phyloP scores from a whole-genome alignment of 2,113 vertebrate genomes.

The Haemorhous mexicanus region DNA sequence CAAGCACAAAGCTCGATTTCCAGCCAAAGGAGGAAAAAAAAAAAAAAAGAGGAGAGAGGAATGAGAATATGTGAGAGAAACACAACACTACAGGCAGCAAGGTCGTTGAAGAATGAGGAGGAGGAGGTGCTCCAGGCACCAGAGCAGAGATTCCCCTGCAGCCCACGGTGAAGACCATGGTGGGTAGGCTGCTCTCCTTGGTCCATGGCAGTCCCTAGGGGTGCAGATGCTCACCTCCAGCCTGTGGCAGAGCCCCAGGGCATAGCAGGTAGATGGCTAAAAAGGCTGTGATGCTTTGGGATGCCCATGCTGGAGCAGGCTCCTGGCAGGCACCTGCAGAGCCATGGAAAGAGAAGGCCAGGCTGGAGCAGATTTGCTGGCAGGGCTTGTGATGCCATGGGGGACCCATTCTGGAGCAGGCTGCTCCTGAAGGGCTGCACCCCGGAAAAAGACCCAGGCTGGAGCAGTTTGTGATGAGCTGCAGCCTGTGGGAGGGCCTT shows the following conservation, averaged over 20 bases:
- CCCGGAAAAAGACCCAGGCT: fast-evolving
- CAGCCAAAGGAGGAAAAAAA: background rate
- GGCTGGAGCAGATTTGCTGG: background rate
- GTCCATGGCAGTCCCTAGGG: background rate
- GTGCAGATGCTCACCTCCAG: background rate
- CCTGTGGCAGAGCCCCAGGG: background rate
- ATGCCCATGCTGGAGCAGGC: background rate
- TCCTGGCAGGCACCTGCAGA: background rate
- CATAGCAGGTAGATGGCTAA: too few relatives aligned
- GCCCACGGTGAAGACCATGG: background rate
- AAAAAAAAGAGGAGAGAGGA: fast-evolving
- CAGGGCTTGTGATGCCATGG: fast-evolving
- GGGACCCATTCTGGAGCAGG: background rate
- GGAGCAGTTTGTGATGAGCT: background rate
- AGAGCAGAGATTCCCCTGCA: background rate
- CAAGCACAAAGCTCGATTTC: background rate
- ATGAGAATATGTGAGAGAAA: background rate
- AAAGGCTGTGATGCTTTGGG: background rate
- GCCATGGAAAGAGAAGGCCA: background rate
- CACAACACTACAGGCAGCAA: background rate
- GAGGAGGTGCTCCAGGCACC: background rate
- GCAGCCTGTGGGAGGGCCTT: background rate
- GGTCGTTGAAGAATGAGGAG: background rate
- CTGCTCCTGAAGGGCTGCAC: background rate
- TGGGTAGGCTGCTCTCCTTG: too few relatives aligned